Evolutionary conservation across 2,888 invertebrate genomes (phyloP), one percentile per base, ranked within the genome.

Genomic region (Candidula unifasciata): DNA sequence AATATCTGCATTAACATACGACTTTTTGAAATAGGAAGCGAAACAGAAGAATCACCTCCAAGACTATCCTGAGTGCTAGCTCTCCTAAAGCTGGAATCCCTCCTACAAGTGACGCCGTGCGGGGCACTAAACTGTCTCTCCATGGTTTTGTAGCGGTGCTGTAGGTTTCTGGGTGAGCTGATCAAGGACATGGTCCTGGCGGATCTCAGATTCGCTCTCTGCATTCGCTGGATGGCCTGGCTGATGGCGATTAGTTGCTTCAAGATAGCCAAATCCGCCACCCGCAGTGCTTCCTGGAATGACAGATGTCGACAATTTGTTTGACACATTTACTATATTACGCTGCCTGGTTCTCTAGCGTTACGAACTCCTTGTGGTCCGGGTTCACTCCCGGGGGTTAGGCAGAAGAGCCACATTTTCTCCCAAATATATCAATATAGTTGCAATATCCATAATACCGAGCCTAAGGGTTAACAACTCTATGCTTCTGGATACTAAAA

Each of bases 171-270:
- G 30, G 33, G n/a, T 3, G 66, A 77, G 78, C 78, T 37, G 35
- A 24, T 0, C 21, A 82, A 64, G 52, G 82, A 82, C 82, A 82
- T 24, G 24, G 82, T 77, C 27, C 76, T 82, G 44, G 64, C 37
- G 21, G 52, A 37, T 8, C 66, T 74, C 21, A 64, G 52, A 0
- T 73, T 79, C n/a, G 79, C 68, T 37, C 82, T 44, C 13, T 57
- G 30, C 30, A 86, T 8, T 0, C 54, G 54, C 60, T 81, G 82
- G 35, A 86, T 86, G n/a, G 79, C 82, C 64, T 80, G 37, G 21
- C 82, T 82, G 10, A 86, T 84, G 13, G 68, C 54, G 64, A 84
- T 86, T 35, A 86, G 80, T 54, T 86, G 86, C 27, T 84, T 86
- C 52, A 86, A 76, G 16, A 86, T 66, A 13, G 35, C 69, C 57